Conservation (phyloP, 2,113 vertebrate species). For the Bubo scandiacus region DNA sequence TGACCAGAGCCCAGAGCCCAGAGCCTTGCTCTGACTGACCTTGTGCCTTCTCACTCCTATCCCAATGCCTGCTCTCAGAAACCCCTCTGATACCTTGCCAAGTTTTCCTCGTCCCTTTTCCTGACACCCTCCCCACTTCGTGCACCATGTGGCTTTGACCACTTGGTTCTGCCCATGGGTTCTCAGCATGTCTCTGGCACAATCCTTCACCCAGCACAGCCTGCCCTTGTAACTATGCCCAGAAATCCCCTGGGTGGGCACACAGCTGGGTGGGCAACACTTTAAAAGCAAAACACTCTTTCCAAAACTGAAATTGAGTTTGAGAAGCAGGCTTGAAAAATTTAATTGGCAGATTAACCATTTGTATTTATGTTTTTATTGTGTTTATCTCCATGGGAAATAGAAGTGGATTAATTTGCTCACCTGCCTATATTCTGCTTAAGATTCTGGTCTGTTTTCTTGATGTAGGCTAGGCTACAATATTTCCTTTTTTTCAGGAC, state of each 20-base stretch:
- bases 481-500: not conserved
- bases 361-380: not conserved
- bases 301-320: not conserved
- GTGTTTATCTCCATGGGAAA: not conserved
- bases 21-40: not conserved
- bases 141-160: not conserved
- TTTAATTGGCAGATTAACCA: not conserved
- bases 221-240: not conserved
- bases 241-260: not conserved
- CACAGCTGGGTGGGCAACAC: not conserved
- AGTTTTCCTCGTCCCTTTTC: not conserved
- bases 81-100: not conserved
- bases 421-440: not conserved
- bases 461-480: not conserved
- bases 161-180: not conserved
- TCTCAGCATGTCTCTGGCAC: not conserved
- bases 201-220: not conserved
- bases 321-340: not conserved
- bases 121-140: not conserved
- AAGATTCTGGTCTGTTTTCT: not conserved
- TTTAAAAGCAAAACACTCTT: not conserved
- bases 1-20: not conserved
- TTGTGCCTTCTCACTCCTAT: not conserved
- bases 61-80: not conserved
- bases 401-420: not conserved